Evolutionary conservation across 2,113 vertebrate genomes (phyloP), one percentile per base, ranked within the genome.

Genomic region (Lepisosteus osseus): DNA sequence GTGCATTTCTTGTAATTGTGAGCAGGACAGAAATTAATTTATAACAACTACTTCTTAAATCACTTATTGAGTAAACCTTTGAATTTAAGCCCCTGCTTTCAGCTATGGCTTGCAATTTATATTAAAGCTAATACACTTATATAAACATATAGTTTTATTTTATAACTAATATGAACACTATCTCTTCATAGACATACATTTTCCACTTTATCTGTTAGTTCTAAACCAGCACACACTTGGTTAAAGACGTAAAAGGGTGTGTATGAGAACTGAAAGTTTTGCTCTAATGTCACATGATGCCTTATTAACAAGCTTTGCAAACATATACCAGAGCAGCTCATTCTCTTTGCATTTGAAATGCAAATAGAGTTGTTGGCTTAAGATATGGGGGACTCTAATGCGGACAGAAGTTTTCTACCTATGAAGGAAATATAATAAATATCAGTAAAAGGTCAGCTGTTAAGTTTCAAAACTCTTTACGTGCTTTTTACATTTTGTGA

Each of bases 321-420:
- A 87, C 84, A 80, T 79, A 72, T 74, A 73, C 69, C 81, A 82
- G 77, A 84, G 85, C 81, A 84, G 74, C 84, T 79, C 79, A 78
- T 76, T 81, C 77, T 79, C 72, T 79, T 85, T 78, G 65, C 76
- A 88, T 78, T 86, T 87, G 81, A 83, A 87, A 89, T 86, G 85
- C 85, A 87, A 84, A 90, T 84, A 79, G 77, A 79, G 80, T 69
- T 80, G 79, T 74, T 76, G 72, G 72, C 80, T 74, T 74, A 71
- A 89, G 89, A 88, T 80, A 94, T 92, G 93, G 87, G 83, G 89
- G 88, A 65, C 74, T 17, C 78, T 71, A 78, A 81, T 74, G 78
- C 82, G 87, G 79, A 73, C 73, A 79, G 72, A 74, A 51, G 5
- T 51, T 51, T 51, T 9, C 70, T 79, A 78, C 77, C 82, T 51